phyloP scores from a whole-genome alignment of 2,888 invertebrate genomes.

The Apomyelois bistriatella region DNA sequence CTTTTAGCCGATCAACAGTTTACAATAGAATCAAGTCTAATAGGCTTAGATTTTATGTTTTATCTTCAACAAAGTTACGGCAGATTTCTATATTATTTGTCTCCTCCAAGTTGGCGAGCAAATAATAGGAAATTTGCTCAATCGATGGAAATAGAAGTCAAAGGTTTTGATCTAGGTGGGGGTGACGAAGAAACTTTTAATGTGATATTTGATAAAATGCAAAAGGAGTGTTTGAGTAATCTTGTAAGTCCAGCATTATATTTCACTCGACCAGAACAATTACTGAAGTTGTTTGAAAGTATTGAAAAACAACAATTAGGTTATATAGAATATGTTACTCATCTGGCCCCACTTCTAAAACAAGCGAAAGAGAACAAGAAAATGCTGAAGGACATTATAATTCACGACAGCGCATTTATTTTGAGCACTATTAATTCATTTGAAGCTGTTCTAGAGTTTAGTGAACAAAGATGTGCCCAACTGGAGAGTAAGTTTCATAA shows the following conservation, averaged over 20 bases:
- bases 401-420: conserved; percentile 43
- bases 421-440: conserved; percentile 46
- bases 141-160: conserved; percentile 66
- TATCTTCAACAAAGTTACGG: conserved; percentile 82
- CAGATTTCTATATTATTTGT: conserved; percentile 83
- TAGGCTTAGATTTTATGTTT: conserved; percentile 82
- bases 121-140: conserved; percentile 72
- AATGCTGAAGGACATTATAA: conserved; percentile 58
- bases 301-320: conserved; percentile 83
- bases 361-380: conserved; percentile 67
- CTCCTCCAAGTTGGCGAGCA: conserved; percentile 81
- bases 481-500: conserved; percentile 76
- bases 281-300: conserved; percentile 78
- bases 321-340: conserved; percentile 81
- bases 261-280: conserved; percentile 76
- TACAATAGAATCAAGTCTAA: conserved; percentile 63
- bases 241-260: conserved; percentile 75
- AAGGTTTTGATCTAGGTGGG: conserved; percentile 62
- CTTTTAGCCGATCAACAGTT: conserved; percentile 58
- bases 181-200: conserved; percentile 61
- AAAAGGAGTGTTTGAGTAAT: conserved; percentile 55
- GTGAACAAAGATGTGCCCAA: conserved; percentile 70
- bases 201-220: conserved; percentile 67
- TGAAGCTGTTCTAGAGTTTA: conserved; percentile 47
- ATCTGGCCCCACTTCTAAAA: conserved; percentile 73